Evolutionary conservation across 2,113 vertebrate species (phyloP).

Genomic region (Callipepla californica): DNA sequence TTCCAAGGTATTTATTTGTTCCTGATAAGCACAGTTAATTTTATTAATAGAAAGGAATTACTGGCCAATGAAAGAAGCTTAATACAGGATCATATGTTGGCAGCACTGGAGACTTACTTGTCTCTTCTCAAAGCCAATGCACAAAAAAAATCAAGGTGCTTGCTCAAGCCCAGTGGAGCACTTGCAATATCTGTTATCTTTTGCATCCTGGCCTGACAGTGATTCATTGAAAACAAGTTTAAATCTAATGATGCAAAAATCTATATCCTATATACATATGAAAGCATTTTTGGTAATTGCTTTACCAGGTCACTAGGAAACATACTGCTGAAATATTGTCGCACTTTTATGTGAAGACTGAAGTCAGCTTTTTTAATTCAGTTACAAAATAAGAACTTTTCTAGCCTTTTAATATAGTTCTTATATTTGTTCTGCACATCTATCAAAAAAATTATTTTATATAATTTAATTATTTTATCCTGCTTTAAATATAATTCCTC

Average conservation of each 20-base stretch:
- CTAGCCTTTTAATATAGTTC: neutral
- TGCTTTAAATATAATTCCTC: constrained; percentile 22
- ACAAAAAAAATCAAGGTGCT: neutral
- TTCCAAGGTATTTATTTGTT: neutral
- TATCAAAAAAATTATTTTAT: neutral
- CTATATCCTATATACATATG: neutral
- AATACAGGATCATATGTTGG: neutral
- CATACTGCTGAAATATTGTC: neutral
- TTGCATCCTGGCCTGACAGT: neutral
- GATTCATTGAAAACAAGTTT: neutral
- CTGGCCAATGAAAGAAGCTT: neutral
- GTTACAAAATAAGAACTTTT: neutral
- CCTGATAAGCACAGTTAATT: neutral
- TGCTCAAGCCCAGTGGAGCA: neutral
- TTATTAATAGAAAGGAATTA: neutral
- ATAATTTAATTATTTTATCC: constrained; percentile 45
- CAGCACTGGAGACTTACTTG: neutral
- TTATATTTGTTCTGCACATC: neutral
- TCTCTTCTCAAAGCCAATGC: neutral
- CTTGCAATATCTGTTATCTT: neutral
- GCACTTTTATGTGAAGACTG: neutral
- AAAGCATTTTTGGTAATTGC: neutral
- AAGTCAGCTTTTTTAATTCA: neutral
- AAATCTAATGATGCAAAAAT: neutral
- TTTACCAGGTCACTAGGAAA: neutral